A percentile compares a stretch with the other conserved stretches of the same genome.
Conservation (phyloP, 1,140 invertebrate genomes). For the Stenopsyche tienmushanensis region DNA sequence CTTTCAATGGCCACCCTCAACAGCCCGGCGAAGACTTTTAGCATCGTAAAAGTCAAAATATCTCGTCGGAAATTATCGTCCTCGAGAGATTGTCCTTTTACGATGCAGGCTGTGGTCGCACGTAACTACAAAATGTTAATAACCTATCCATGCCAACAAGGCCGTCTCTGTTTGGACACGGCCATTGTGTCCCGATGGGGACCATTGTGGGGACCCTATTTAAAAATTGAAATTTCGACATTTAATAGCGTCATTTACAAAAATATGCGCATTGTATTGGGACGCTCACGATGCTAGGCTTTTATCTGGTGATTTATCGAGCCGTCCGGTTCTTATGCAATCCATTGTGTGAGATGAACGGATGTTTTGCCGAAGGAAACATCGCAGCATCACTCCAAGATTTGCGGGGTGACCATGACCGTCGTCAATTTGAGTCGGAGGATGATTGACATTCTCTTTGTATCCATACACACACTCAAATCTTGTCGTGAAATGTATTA, state of each 20-base stretch:
- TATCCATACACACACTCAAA: too few relatives aligned
- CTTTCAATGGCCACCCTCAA: too few relatives aligned
- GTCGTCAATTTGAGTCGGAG: background rate
- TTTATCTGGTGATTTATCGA: constrained; percentile 35
- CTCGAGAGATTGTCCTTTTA: too few relatives aligned
- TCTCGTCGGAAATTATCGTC: too few relatives aligned
- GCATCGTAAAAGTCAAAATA: too few relatives aligned
- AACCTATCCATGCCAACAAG: too few relatives aligned
- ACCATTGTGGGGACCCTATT: background rate
- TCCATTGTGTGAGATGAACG: constrained; percentile 22
- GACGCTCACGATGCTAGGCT: constrained; percentile 2
- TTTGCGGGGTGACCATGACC: background rate
- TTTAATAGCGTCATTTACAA: constrained; percentile 36
- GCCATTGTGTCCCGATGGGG: background rate
- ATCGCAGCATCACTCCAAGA: constrained; percentile 2
- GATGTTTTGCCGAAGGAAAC: background rate
- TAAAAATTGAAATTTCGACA: constrained; percentile 39
- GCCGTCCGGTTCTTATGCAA: constrained; percentile 19
- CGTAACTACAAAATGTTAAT: background rate
- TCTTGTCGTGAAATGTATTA: too few relatives aligned
- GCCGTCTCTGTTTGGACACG: background rate
- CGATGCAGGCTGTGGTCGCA: background rate
- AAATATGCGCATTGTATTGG: constrained; percentile 31
- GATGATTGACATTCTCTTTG: background rate
- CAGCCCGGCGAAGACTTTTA: too few relatives aligned